These are phyloP conservation scores for Jacana jacana DNA, from an alignment of 2,113 vertebrate genomes.

Conservation along the genomic window DNA sequence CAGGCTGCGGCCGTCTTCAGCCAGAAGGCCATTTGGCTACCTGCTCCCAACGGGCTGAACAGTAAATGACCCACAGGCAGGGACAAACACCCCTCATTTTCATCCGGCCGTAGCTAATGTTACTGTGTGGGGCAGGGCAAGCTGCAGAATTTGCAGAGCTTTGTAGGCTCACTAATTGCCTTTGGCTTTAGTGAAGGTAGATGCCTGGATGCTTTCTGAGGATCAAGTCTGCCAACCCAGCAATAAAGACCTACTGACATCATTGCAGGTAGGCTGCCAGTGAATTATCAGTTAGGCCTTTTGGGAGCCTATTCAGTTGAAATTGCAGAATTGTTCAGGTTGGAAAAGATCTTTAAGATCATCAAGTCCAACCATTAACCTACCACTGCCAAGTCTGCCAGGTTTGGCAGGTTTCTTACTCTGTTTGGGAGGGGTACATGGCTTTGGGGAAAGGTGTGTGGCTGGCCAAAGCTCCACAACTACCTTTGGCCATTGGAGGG, in stretches of 20 bases:
- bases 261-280: not conserved
- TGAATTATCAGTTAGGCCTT: not conserved
- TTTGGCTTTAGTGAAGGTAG: slow-evolving; percentile 18
- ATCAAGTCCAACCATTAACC: not conserved
- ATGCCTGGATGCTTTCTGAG: not conserved
- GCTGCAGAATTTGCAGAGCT: not conserved
- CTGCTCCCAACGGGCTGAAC: not conserved
- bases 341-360: not conserved
- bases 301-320: not conserved
- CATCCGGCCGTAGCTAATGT: not conserved
- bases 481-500: not conserved
- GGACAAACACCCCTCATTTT: not conserved
- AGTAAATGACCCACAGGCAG: not conserved
- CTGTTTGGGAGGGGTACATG: not conserved
- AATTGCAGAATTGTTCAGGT: not conserved
- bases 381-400: not conserved
- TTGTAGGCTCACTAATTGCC: not conserved
- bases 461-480: not conserved
- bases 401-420: not conserved
- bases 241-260: not conserved
- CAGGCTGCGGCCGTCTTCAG: not conserved
- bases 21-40: not conserved
- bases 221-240: not conserved
- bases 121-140: not conserved
- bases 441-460: not conserved